A percentile compares a stretch with the other conserved stretches of the same genome.
Evolutionary conservation across 2,113 vertebrate genomes (phyloP).

Genomic region (Lophius piscatorius): DNA sequence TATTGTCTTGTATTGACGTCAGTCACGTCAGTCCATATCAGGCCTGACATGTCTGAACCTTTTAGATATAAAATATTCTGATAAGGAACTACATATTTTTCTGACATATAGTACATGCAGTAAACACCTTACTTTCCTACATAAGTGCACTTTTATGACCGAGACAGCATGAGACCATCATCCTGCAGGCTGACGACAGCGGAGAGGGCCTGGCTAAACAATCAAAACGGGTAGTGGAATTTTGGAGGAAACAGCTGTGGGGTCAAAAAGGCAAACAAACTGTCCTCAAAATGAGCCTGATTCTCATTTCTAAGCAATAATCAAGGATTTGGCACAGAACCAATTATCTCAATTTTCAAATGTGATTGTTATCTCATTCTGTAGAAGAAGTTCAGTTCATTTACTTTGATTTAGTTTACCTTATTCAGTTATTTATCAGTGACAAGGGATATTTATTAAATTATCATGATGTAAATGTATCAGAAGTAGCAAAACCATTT

Average conservation of each 20-base stretch:
- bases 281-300: constrained; percentile 14
- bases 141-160: constrained; percentile 6
- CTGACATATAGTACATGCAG: neutral
- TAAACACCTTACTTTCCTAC: neutral
- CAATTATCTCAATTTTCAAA: neutral
- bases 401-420: no score
- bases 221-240: constrained; percentile 49
- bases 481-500: no score
- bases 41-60: neutral
- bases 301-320: neutral
- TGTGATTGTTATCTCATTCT: no score
- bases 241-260: constrained; percentile 61
- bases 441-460: no score
- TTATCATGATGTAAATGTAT: no score
- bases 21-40: no score
- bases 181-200: constrained; percentile 36
- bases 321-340: neutral
- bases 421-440: no score
- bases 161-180: constrained; percentile 8
- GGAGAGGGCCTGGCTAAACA: constrained; percentile 44
- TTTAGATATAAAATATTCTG: neutral
- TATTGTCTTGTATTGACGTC: no score
- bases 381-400: no score
- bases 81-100: no score
- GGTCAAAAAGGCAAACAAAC: constrained; percentile 44